Percentiles rank a stretch among this genome's conserved stretches.
Evolutionary conservation across 2,888 invertebrate species (phyloP).

Genomic region (Habroteleia sp.): DNA sequence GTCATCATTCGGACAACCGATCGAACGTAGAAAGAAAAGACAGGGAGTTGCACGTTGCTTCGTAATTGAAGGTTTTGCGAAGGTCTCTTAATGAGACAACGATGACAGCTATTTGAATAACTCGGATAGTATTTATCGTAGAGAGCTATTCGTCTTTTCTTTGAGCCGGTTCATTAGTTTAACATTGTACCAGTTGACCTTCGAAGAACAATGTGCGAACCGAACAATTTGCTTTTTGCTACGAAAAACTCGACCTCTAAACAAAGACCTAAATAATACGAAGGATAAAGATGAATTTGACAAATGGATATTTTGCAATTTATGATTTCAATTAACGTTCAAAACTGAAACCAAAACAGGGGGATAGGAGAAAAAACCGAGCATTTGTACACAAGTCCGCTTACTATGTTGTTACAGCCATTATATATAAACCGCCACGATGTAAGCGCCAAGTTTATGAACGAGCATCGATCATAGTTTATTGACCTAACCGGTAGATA

Average conservation of each 20-base stretch:
- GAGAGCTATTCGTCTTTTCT: conserved; percentile 63
- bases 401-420: conserved; percentile 41
- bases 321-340: conserved; percentile 2
- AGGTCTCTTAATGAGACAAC: conserved; percentile 67
- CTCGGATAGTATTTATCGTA: conserved; percentile 64
- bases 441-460: conserved; percentile 51
- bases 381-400: conserved; percentile 25
- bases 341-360: neutral
- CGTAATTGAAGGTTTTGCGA: conserved; percentile 62
- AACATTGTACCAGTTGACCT: conserved; percentile 40
- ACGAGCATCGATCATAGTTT: conserved; percentile 59
- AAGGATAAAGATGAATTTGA: conserved; percentile 19
- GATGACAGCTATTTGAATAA: conserved; percentile 68
- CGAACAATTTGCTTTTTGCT: conserved; percentile 15
- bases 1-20: conserved; percentile 16
- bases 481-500: conserved; percentile 57
- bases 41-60: conserved; percentile 13
- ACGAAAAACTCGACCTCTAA: neutral
- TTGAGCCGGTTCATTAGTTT: conserved; percentile 35
- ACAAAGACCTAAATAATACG: neutral
- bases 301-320: conserved; percentile 23
- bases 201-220: conserved; percentile 21
- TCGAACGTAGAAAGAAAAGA: conserved; percentile 26
- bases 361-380: conserved; percentile 3
- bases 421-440: conserved; percentile 43